A percentile compares a stretch with the other conserved stretches of the same genome.
phyloP scores from a whole-genome alignment of 2,797 vertebrate species.

The Halcyon chelicuti region DNA sequence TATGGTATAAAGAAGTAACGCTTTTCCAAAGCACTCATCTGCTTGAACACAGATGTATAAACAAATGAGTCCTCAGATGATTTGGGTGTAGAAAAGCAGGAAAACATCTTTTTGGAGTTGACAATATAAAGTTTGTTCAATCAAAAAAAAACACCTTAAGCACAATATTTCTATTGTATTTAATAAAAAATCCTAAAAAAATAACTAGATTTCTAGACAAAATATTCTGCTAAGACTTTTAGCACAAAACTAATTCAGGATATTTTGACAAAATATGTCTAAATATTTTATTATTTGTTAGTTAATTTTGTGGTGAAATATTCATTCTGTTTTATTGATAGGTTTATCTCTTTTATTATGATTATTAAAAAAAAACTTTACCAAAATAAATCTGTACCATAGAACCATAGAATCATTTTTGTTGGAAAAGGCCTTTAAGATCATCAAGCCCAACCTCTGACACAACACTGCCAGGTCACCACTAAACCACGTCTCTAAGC shows the following conservation, averaged over 20 bases:
- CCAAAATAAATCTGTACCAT: neutral
- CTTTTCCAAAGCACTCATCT: neutral
- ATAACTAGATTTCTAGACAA: neutral
- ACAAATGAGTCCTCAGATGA: neutral
- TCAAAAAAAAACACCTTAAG: neutral
- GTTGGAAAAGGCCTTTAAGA: too few species aligned
- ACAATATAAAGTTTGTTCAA: neutral
- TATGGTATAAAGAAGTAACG: rapidly evolving
- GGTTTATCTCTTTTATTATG: neutral
- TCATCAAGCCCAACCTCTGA: too few species aligned
- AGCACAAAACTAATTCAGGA: neutral
- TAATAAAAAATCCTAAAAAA: neutral
- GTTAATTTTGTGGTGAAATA: neutral
- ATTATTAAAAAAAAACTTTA: neutral
- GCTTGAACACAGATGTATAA: neutral
- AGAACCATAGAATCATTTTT: too few species aligned
- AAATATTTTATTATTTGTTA: neutral
- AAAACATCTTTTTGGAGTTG: neutral
- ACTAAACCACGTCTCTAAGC: too few species aligned
- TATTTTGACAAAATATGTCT: neutral
- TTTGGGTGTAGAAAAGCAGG: neutral
- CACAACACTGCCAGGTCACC: too few species aligned
- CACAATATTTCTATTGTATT: neutral
- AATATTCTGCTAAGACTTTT: neutral
- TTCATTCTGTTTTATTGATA: neutral